phyloP scores from a whole-genome alignment of 2,888 invertebrate species.

The Melinopterus prodromus region DNA sequence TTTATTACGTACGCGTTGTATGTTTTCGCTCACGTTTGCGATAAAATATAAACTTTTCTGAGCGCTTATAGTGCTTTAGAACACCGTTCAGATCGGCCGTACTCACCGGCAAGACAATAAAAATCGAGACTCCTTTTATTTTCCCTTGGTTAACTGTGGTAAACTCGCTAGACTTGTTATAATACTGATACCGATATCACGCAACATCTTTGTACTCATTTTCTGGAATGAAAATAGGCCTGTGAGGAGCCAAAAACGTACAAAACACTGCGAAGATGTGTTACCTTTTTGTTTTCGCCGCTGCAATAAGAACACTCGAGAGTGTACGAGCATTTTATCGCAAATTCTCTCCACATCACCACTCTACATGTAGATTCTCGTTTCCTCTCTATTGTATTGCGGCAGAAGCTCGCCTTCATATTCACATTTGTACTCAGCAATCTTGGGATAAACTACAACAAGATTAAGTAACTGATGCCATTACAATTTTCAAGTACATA shows the following conservation, averaged over 20 bases:
- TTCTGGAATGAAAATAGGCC: slow-evolving; percentile 40
- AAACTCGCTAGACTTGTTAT: slow-evolving; percentile 41
- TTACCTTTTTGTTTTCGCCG: slow-evolving; percentile 47
- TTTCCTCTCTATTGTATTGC: slow-evolving; percentile 76
- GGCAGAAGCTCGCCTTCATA: slow-evolving; percentile 45
- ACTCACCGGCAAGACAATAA: slow-evolving; percentile 11
- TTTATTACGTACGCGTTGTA: slow-evolving; percentile 13
- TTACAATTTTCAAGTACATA: background rate
- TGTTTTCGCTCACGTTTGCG: background rate
- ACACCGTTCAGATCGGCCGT: background rate
- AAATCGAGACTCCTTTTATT: slow-evolving; percentile 4
- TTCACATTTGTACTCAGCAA: slow-evolving; percentile 41
- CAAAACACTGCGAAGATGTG: slow-evolving; percentile 26
- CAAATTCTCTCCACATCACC: slow-evolving; percentile 85
- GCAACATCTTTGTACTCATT: slow-evolving; percentile 47
- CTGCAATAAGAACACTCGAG: slow-evolving; percentile 85
- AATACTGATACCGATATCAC: slow-evolving; percentile 47
- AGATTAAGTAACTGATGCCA: background rate
- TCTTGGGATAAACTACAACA: slow-evolving; percentile 43
- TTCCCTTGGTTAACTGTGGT: slow-evolving; percentile 10
- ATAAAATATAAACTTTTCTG: slow-evolving; percentile 17
- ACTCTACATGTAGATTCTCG: slow-evolving; percentile 87
- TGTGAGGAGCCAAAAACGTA: slow-evolving; percentile 15
- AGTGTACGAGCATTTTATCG: slow-evolving; percentile 79
- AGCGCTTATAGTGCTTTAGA: background rate